A percentile compares a stretch with the other conserved stretches of the same genome.
Conservation (phyloP, 2,113 vertebrate species). For the Grantiella picta region DNA sequence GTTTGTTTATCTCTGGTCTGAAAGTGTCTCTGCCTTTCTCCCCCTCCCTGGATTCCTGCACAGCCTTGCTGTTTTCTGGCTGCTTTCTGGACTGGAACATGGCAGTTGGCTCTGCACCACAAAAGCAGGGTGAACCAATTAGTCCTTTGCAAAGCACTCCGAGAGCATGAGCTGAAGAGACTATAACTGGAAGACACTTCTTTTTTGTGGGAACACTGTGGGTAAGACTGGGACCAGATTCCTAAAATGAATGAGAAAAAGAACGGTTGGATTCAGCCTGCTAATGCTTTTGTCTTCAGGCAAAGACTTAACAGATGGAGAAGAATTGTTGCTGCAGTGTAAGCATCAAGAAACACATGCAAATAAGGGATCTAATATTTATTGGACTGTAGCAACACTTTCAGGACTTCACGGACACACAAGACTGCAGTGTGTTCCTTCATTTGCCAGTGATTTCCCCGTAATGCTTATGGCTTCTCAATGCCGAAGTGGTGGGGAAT, state of each 20-base stretch:
- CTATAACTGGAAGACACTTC: background rate
- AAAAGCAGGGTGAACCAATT: background rate
- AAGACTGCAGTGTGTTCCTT: background rate
- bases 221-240: background rate
- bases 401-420: background rate
- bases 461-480: accelerated
- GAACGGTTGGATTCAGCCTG: background rate
- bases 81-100: background rate
- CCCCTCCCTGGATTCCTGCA: background rate
- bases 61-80: background rate
- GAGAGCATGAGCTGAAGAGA: background rate
- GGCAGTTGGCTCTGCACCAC: background rate
- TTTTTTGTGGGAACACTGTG: background rate
- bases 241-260: background rate
- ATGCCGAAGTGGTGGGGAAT: accelerated
- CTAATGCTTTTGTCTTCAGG: background rate
- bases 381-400: background rate
- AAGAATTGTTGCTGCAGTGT: background rate
- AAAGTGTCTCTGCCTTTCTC: background rate
- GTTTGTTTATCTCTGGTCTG: background rate
- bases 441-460: background rate
- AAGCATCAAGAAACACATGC: background rate
- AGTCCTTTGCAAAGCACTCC: background rate
- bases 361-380: background rate
- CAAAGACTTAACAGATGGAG: background rate